These are phyloP conservation scores for Oxyruncus cristatus DNA, from an alignment of 2,113 vertebrate species.

Conservation along the genomic window DNA sequence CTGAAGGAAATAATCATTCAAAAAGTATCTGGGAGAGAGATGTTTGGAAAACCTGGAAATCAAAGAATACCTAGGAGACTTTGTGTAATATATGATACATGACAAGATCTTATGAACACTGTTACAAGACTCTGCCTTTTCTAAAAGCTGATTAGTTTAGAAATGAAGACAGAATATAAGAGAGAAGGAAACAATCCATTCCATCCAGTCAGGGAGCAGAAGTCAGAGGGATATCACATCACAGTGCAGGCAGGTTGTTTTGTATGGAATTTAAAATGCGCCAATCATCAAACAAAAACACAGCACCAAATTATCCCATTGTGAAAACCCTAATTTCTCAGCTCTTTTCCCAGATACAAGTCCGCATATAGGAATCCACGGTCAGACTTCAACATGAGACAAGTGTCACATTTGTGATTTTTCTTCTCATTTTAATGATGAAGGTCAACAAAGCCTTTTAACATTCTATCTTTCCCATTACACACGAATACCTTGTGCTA, in stretches of 20 bases:
- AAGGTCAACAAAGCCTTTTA: not conserved
- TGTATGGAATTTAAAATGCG: not conserved
- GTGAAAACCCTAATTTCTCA: not conserved
- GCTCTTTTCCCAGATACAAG: not conserved
- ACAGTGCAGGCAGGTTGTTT: not conserved
- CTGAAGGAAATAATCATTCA: conserved; percentile 51
- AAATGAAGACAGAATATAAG: not conserved
- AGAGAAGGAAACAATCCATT: not conserved
- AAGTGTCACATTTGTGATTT: not conserved
- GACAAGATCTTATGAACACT: not conserved
- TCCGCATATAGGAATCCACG: not conserved
- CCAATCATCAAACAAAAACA: not conserved
- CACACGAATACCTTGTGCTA: not conserved
- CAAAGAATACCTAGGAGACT: conserved; percentile 41
- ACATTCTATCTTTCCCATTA: not conserved
- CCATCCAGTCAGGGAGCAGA: not conserved
- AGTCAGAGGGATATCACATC: not conserved
- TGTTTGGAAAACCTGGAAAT: conserved; percentile 53
- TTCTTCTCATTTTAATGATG: not conserved
- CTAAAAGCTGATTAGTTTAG: not conserved
- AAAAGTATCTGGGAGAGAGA: conserved; percentile 37
- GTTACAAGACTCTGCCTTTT: not conserved
- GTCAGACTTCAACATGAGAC: not conserved
- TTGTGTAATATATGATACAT: not conserved
- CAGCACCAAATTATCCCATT: rapidly evolving